Base-by-base conservation (phyloP, 1,140 invertebrate genomes). In the Bombus superbus region DNA sequence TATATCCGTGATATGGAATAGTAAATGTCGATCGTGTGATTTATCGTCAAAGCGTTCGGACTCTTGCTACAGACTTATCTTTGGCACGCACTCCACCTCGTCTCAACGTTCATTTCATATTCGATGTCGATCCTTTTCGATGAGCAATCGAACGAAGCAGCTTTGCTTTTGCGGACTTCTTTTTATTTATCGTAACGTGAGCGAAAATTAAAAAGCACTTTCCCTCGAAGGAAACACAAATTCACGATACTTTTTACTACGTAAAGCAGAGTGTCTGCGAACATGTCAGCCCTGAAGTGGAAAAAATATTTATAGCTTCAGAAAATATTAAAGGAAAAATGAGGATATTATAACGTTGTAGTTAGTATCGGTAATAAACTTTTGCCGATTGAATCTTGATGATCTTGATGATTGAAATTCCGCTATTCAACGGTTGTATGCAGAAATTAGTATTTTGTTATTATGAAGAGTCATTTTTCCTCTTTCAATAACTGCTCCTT, bases 11-110 rank as follows among this genome's bases (percentile, higher is more conserved):
- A 81, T 73, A 81, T 62, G 53, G n/a, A 73, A 62, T 68, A 72
- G 68, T 72, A 59, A 81, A 81, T 72, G 66, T 59, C 80, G 80
- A 81, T 72, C 44, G 79, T 72, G 6, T n/a, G 69, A 81, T 81
- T 81, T 81, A 73, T 81, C 53, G 64, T 80, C 44, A 69, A 80
- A 80, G 44, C 64, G 44, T 80, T 69, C 64, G 10, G 44, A n/a
- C 68, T 72, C 28, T 62, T 47, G 64, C 62, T 32, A 47, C 32
- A 15, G 42, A 81, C 69, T 81, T 81, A 81, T 81, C 80, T 81
- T 59, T 73, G 53, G 28, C 69, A 73, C 68, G 80, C 80, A 62
- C 40, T 62, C n/a, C 69, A 53, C 53, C 38, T 73, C 68, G 28
- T 53, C 47, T 53, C 47, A 53, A 57, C 47, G 53, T 72, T 62